These are phyloP conservation scores for Pogonocherus hispidulus DNA, from an alignment of 2,888 invertebrate genomes.

Conservation along the genomic window DNA sequence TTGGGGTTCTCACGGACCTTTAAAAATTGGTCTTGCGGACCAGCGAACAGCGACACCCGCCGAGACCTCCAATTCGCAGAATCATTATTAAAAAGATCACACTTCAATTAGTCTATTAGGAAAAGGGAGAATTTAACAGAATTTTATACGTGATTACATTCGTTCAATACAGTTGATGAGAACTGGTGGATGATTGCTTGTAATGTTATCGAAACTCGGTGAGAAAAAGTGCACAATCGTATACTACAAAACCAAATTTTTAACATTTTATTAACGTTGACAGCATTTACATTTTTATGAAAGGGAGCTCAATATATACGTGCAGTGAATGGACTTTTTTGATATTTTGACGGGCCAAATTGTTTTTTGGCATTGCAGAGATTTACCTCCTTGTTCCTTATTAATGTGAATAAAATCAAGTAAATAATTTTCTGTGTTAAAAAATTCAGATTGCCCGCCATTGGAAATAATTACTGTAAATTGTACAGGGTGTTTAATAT, in stretches of 20 bases:
- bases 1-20: constrained; percentile 61
- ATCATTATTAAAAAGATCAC: constrained; percentile 61
- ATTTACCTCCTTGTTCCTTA: too few species aligned
- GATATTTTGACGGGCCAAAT: too few species aligned
- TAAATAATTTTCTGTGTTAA: too few species aligned
- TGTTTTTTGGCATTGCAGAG: too few species aligned
- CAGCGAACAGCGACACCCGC: constrained; percentile 63
- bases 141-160: constrained; percentile 48
- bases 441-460: too few species aligned
- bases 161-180: constrained; percentile 43
- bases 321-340: too few species aligned
- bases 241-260: not conserved
- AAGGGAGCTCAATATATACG: too few species aligned
- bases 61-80: constrained; percentile 60
- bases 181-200: constrained; percentile 32
- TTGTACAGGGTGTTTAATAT: too few species aligned
- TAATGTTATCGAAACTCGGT: not conserved
- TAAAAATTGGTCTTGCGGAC: constrained; percentile 64
- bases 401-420: too few species aligned
- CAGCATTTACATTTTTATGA: too few species aligned
- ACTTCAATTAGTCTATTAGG: constrained; percentile 61
- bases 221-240: not conserved
- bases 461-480: too few species aligned
- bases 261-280: too few species aligned
- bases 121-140: constrained; percentile 51